Conservation (phyloP, 2,113 vertebrate genomes). For the Eulemur rufifrons region DNA sequence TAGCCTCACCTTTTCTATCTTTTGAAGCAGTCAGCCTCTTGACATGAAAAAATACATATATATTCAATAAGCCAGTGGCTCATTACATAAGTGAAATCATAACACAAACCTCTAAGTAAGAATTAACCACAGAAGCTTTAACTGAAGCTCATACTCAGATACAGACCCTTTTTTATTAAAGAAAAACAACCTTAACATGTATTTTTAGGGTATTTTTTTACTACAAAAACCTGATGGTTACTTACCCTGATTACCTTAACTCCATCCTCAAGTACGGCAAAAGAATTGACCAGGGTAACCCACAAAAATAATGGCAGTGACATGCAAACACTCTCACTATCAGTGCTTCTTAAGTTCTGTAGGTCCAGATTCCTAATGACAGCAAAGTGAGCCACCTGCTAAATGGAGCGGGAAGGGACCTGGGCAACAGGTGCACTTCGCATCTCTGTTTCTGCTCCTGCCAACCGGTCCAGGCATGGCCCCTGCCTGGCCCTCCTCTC, state of each 20-base stretch:
- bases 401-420: not conserved
- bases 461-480: fast-evolving
- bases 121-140: not conserved
- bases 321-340: not conserved
- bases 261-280: not conserved
- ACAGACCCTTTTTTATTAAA: not conserved
- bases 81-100: not conserved
- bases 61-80: not conserved
- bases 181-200: not conserved
- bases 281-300: not conserved
- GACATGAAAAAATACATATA: not conserved
- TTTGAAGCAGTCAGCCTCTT: not conserved
- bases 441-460: not conserved
- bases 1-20: not conserved
- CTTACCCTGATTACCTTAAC: not conserved
- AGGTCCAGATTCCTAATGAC: not conserved
- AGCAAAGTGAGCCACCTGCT: not conserved
- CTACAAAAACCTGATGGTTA: not conserved
- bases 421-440: not conserved
- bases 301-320: not conserved
- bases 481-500: not conserved
- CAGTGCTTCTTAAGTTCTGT: not conserved
- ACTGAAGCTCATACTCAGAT: not conserved
- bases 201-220: not conserved
- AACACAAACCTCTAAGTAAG: not conserved